Conservation (phyloP, 2,888 invertebrate species). For the Mystacides longicornis region DNA sequence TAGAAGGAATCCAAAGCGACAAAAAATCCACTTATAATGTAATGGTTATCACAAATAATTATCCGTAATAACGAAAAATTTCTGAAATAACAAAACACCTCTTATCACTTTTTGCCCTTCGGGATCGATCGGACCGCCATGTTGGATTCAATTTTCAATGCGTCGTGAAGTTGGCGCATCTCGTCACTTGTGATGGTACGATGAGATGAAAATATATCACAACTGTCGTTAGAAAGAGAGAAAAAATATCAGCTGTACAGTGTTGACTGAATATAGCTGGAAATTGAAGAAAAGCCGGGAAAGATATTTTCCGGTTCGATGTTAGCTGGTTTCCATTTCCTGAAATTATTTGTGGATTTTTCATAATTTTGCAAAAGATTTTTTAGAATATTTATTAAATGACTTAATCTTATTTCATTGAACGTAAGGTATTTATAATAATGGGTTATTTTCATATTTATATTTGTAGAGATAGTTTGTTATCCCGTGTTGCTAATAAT, state of each 20-base stretch:
- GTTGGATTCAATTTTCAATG: conserved; percentile 21
- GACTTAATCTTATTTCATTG: too few relatives aligned
- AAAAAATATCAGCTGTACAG: conserved; percentile 19
- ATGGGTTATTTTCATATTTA: too few relatives aligned
- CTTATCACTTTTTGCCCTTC: conserved; percentile 12
- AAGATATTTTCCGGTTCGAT: conserved; percentile 2
- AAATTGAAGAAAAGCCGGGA: conserved; percentile 14
- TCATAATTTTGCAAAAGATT: too few relatives aligned
- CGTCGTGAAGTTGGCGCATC: conserved; percentile 22
- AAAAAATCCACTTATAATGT: conserved; percentile 14
- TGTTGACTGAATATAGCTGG: conserved; percentile 13
- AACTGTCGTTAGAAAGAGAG: background rate
- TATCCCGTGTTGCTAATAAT: too few relatives aligned
- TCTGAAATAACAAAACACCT: conserved; percentile 19
- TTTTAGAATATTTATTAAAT: too few relatives aligned
- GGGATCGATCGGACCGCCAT: conserved; percentile 22
- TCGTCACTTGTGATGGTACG: conserved; percentile 3
- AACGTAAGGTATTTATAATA: too few relatives aligned
- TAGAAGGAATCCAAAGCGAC: conserved; percentile 9
- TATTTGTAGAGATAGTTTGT: too few relatives aligned
- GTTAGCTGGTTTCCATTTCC: background rate
- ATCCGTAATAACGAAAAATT: conserved; percentile 7
- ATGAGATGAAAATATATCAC: background rate
- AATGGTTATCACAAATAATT: conserved; percentile 3
- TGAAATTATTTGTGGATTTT: background rate